A percentile compares a stretch with the other conserved stretches of the same genome.
Conservation (phyloP, 1,140 invertebrate genomes). For the Oscheius sp. region DNA sequence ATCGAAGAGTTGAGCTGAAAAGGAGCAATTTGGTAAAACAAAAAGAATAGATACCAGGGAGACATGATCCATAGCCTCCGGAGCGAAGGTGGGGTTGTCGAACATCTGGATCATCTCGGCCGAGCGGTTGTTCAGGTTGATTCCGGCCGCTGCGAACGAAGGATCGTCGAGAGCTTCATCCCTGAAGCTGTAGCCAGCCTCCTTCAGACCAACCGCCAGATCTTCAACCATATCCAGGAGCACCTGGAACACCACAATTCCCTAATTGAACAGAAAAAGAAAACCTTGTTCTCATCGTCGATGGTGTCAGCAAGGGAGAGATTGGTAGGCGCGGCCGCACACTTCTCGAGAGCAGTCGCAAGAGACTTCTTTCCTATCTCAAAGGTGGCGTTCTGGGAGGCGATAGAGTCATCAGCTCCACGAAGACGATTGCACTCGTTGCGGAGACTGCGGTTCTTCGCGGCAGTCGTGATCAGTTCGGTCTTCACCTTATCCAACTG, state of each 20-base stretch:
- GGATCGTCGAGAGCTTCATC: background rate
- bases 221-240: background rate
- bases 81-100: background rate
- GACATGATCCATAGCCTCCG: background rate
- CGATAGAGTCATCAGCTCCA: too few species aligned
- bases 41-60: too few species aligned
- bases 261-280: too few species aligned
- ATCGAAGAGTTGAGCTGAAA: background rate
- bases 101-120: background rate
- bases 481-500: background rate
- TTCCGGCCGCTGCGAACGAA: background rate
- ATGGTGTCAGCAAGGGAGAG: background rate
- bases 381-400: too few species aligned
- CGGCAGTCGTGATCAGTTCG: background rate
- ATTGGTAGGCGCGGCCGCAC: background rate
- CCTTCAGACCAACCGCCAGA: background rate
- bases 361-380: background rate
- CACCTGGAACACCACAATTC: too few species aligned
- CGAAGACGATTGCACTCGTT: background rate
- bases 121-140: background rate
- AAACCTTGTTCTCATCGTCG: background rate
- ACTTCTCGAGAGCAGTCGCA: background rate
- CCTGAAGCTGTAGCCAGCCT: background rate
- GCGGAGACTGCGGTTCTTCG: background rate
- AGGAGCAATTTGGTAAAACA: too few species aligned